These are phyloP conservation scores for Noturus placidus DNA, from an alignment of 2,113 vertebrate species.

Conservation along the genomic window DNA sequence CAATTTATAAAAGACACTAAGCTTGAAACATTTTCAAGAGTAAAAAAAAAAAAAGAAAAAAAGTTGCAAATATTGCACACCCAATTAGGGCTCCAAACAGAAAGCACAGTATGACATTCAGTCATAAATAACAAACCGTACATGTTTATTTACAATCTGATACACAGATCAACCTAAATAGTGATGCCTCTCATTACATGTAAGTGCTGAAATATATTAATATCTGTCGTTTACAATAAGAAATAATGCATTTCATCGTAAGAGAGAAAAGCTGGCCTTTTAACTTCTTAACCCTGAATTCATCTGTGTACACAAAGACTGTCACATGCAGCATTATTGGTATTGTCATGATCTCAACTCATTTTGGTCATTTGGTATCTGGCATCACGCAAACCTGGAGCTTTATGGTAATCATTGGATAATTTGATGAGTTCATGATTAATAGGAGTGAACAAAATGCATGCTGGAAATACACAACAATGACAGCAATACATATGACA, in stretches of 20 bases:
- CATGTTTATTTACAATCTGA: slow-evolving; percentile 70
- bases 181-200: slow-evolving; percentile 64
- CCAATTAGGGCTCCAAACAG: slow-evolving; percentile 69
- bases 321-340: slow-evolving; percentile 17
- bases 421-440: background rate
- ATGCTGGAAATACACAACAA: slow-evolving; percentile 22
- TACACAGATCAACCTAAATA: slow-evolving; percentile 67
- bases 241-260: slow-evolving; percentile 65
- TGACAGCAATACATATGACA: background rate
- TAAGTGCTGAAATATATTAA: slow-evolving; percentile 75
- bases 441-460: background rate
- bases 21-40: slow-evolving; percentile 69
- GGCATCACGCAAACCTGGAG: background rate
- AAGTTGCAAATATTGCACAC: slow-evolving; percentile 71
- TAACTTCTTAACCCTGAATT: slow-evolving; percentile 55
- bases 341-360: slow-evolving; percentile 1
- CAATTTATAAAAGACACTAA: slow-evolving; percentile 75
- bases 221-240: slow-evolving; percentile 70
- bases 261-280: slow-evolving; percentile 69
- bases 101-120: slow-evolving; percentile 73
- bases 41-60: slow-evolving; percentile 58
- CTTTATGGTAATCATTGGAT: background rate
- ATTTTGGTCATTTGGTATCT: slow-evolving; percentile 60
- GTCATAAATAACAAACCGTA: slow-evolving; percentile 72
- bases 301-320: slow-evolving; percentile 57